These are phyloP conservation scores for Gnatocerus cornutus DNA, from an alignment of 2,888 invertebrate genomes.

Conservation along the genomic window DNA sequence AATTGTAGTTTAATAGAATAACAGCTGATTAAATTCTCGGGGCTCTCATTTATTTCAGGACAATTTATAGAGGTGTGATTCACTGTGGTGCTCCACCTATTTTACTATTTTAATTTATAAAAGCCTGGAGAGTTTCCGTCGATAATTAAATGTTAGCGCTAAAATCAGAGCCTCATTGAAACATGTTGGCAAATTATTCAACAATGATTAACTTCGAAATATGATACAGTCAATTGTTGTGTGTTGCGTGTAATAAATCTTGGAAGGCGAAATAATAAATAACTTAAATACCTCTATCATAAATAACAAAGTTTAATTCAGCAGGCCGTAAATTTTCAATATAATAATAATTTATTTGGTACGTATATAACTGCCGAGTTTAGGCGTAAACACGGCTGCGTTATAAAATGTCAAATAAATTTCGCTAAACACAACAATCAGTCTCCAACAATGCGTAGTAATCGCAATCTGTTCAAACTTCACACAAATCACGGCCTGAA, in stretches of 20 bases:
- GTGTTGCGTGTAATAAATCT: slow-evolving; percentile 38
- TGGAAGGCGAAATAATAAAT: slow-evolving; percentile 43
- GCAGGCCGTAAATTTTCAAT: slow-evolving; percentile 48
- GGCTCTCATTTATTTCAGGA: no score
- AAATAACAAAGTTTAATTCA: slow-evolving; percentile 50
- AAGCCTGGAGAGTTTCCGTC: neutral
- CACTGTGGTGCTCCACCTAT: no score
- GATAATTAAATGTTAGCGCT: slow-evolving; percentile 25
- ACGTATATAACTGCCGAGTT: slow-evolving; percentile 34
- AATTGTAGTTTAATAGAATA: no score
- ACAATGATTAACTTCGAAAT: slow-evolving; percentile 39
- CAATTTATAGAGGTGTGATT: no score
- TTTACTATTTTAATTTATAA: no score
- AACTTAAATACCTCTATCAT: slow-evolving; percentile 45
- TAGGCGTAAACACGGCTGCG: slow-evolving; percentile 40
- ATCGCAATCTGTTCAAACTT: slow-evolving; percentile 66
- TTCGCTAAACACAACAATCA: slow-evolving; percentile 56
- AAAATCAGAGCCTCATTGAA: slow-evolving; percentile 13
- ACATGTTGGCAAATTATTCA: slow-evolving; percentile 21
- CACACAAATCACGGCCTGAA: slow-evolving; percentile 65
- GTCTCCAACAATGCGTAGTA: slow-evolving; percentile 63
- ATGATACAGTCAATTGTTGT: slow-evolving; percentile 36
- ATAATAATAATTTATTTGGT: slow-evolving; percentile 46
- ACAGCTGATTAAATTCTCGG: no score
- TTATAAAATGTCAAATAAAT: slow-evolving; percentile 57